These are phyloP conservation scores for Rhodophaea formosa DNA, from an alignment of 2,888 invertebrate species.

Conservation along the genomic window DNA sequence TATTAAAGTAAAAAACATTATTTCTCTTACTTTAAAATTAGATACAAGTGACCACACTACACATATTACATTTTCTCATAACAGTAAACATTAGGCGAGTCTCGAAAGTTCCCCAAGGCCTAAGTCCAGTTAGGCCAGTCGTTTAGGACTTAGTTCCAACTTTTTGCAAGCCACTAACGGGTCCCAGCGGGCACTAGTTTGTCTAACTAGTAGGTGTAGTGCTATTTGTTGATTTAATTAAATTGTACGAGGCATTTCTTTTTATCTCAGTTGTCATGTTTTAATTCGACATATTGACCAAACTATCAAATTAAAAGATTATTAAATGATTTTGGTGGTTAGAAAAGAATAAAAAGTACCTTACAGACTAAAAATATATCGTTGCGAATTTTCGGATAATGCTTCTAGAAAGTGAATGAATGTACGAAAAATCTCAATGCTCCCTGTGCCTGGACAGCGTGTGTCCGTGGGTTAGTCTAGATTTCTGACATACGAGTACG, in stretches of 20 bases:
- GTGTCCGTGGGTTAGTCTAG: too few species aligned
- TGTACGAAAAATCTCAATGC: too few species aligned
- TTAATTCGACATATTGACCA: too few species aligned
- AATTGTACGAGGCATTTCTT: background rate
- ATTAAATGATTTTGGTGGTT: too few species aligned
- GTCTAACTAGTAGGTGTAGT: background rate
- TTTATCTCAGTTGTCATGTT: too few species aligned
- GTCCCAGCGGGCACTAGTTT: background rate
- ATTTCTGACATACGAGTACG: too few species aligned
- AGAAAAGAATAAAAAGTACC: too few species aligned
- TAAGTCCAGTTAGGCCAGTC: slow-evolving; percentile 1
- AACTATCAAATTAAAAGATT: too few species aligned
- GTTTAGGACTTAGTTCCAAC: background rate
- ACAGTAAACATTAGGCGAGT: background rate
- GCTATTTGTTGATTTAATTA: background rate
- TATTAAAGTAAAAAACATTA: background rate
- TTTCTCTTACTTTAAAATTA: background rate
- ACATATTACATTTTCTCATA: background rate
- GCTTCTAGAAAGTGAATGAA: too few species aligned
- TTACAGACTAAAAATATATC: too few species aligned
- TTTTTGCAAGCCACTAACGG: background rate
- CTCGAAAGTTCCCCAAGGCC: slow-evolving; percentile 6
- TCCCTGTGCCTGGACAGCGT: too few species aligned
- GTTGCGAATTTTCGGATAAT: too few species aligned
- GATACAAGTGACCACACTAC: background rate